Percentiles rank a stretch among this genome's conserved stretches.
phyloP scores from a whole-genome alignment of 1,140 invertebrate genomes.

The Andricus grossulariae region DNA sequence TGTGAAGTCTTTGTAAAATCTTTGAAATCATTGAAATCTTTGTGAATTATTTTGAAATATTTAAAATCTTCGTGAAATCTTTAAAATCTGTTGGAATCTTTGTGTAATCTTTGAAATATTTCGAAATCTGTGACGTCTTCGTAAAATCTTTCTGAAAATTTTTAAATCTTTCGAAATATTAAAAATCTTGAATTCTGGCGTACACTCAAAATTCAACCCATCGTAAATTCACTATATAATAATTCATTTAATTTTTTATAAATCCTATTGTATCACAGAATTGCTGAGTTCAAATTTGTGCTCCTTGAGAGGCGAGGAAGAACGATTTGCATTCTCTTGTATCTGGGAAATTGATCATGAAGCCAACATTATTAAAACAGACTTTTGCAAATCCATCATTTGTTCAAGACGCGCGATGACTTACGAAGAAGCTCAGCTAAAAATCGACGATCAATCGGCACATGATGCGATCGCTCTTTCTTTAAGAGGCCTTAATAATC shows the following conservation, averaged over 20 bases:
- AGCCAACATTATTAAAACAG: conserved; percentile 89
- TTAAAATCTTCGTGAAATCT: no score
- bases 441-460: conserved; percentile 89
- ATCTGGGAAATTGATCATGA: conserved; percentile 93
- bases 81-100: no score
- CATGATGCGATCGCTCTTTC: conserved; percentile 86
- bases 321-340: conserved; percentile 95
- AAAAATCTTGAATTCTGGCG: no score
- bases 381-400: conserved; percentile 96
- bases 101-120: no score
- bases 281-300: conserved; percentile 95
- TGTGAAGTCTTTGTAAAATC: no score
- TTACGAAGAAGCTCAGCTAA: conserved; percentile 95
- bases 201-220: no score
- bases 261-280: conserved; percentile 76
- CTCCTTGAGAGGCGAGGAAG: conserved; percentile 89
- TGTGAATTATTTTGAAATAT: no score
- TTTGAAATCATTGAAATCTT: no score
- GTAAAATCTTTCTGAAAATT: no score
- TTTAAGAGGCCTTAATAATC: conserved; percentile 86
- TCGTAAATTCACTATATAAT: background rate
- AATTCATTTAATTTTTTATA: conserved; percentile 38
- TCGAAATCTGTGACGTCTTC: no score
- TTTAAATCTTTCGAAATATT: no score
- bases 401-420: conserved; percentile 91